Evolutionary conservation across 2,113 vertebrate genomes (phyloP), one percentile per base, ranked within the genome.

Genomic region (Etheostoma cragini): DNA sequence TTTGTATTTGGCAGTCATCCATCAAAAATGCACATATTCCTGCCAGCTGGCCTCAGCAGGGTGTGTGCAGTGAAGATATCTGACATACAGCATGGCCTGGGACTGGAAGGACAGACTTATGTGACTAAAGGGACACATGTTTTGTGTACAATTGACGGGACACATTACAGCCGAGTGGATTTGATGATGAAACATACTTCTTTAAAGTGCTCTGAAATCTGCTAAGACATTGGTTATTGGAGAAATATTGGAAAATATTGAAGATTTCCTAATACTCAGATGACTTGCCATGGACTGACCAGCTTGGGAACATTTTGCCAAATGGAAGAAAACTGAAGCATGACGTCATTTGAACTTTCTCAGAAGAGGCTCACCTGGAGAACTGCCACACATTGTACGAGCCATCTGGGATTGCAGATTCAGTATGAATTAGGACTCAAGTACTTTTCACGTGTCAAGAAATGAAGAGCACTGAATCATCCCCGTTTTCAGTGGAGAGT

Each of bases 401-500:
- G 53, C 24, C 87, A 71, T 60, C 57, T 26, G 76, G 84, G 82
- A 72, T 30, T 71, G 72, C 70, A 68, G 66, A 16, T 84, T 72
- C 79, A 73, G 21, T 83, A 22, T 82, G 58, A 87, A 85, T 54
- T 54, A 74, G 73, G 83, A 76, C 75, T 61, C 53, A 61, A 83
- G 24, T 84, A 35, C 80, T 24, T 46, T 45, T 69, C 65, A 64
- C 46, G 11, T 88, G 79, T 73, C 81, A 80, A 88, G 90, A 86
- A 85, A 73, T 75, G 90, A 95, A 93, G 94, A 94, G 78, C 82
- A 64, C 82, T 62, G 84, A 89, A 77, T 72, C 62, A 21, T 58
- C 83, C 81, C 60, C 83, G 71, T 88, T 88, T 86, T 88, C 92
- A 79, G 54, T 92, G 96, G 97, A 96, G 96, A 98, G 96, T 97